Evolutionary conservation across 35 echinoderm and acorn worm species (phyloP), one percentile per base, ranked within the genome.

Genomic region (Diadema setosum): DNA sequence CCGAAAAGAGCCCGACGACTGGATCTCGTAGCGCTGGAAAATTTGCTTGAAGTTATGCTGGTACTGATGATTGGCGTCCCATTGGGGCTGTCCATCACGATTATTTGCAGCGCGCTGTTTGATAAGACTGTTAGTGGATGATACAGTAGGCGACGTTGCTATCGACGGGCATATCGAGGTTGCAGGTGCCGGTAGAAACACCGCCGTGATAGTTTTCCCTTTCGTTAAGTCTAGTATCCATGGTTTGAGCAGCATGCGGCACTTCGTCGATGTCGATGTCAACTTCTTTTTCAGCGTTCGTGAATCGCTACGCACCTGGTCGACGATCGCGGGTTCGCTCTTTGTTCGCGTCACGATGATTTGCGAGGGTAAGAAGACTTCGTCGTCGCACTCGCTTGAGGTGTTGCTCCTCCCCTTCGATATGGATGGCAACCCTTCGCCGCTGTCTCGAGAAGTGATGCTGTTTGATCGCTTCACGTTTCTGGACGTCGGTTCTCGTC

Each of bases 1-100:
- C 6, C 92, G 65, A 37, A 83, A 94, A 0, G 92, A 94, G 37
- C 65, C 65, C 3, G 87, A 90, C 12, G 89, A 85, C 84, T 89
- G 80, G 21, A 90, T 35, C 52, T 89, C 92, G 24, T 90, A 94
- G 15, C 87, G 92, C 39, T 78, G 65, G 69, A 90, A 94, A 39
- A 94, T 86, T 35, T 94, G 86, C 39, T 69, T 70, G 45, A 94
- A 90, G 37, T 89, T 56, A 21, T 30, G 20, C 33, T 42, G 42
- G 55, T 88, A 90, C 7, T 70, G 60, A 40, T 80, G 31, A 9
- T 70, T 27, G n/a, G 37, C 33, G 78, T 41, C 70, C 42, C 25
- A 24, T 25, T 42, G 39, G 65, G n/a, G 75, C 82, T 85, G 81
- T 46, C 26, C 58, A 65, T 25, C 43, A 46, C 4, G 18, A 44